These are phyloP conservation scores for Spilosoma lubricipeda DNA, from an alignment of 2,888 invertebrate genomes.

Conservation along the genomic window DNA sequence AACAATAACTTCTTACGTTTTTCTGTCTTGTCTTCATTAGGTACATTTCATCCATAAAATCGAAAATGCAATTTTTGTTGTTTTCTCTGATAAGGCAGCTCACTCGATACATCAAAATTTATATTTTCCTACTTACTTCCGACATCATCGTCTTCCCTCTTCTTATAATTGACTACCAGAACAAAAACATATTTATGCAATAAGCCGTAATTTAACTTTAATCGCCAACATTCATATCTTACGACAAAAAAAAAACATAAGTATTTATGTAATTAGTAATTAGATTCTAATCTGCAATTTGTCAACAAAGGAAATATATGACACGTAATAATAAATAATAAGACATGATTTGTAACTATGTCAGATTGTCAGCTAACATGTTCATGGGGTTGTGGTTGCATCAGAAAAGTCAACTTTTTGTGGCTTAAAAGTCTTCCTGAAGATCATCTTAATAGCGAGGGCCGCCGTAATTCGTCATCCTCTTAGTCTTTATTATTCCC, in stretches of 20 bases:
- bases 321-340: conserved; percentile 9
- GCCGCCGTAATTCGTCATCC: too few relatives aligned
- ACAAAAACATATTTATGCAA: neutral
- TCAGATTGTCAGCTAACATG: neutral
- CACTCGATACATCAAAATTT: neutral
- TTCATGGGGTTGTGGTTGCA: neutral
- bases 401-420: neutral
- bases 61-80: too few relatives aligned
- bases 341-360: neutral
- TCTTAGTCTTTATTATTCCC: too few relatives aligned
- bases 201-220: neutral
- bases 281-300: neutral
- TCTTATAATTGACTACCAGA: neutral
- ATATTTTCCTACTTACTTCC: neutral
- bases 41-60: too few relatives aligned
- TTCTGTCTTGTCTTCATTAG: too few relatives aligned
- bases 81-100: too few relatives aligned
- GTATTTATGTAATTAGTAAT: neutral
- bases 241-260: neutral
- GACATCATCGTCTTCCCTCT: neutral
- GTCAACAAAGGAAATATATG: conserved; percentile 3
- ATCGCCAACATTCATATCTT: neutral
- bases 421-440: neutral
- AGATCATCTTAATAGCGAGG: neutral
- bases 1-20: too few relatives aligned